These are phyloP conservation scores for Cheirogaleus medius DNA, from an alignment of 2,113 vertebrate genomes.

Conservation along the genomic window DNA sequence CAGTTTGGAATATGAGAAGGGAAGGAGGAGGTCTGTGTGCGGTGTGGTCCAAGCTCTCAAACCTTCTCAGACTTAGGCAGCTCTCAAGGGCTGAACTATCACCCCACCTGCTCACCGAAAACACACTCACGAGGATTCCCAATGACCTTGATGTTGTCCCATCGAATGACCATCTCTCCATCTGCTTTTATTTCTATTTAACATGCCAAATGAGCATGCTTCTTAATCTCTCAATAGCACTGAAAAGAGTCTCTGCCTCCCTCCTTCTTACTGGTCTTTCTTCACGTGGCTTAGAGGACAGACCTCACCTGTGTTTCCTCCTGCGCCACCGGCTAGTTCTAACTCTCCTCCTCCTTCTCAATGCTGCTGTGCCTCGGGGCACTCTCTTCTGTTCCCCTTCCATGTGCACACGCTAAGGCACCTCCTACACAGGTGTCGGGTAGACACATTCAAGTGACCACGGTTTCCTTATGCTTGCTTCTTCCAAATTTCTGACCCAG, in stretches of 20 bases:
- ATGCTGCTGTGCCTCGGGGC: accelerated
- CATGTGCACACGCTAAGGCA: accelerated
- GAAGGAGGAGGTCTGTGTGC: background rate
- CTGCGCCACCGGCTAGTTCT: background rate
- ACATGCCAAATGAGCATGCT: too few relatives aligned
- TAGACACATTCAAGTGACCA: too few relatives aligned
- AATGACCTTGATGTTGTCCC: too few relatives aligned
- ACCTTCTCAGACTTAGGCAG: background rate
- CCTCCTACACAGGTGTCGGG: too few relatives aligned
- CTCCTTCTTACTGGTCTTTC: background rate
- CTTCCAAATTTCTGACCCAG: too few relatives aligned
- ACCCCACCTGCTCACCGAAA: background rate
- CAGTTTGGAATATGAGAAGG: background rate
- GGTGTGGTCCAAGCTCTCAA: background rate
- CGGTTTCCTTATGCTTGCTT: background rate
- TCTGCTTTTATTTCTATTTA: too few relatives aligned
- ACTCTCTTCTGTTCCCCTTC: too few relatives aligned
- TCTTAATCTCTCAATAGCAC: background rate
- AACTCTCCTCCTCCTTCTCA: background rate
- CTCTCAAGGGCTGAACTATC: background rate
- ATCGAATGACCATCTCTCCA: background rate
- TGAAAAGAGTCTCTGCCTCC: background rate
- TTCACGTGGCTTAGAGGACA: background rate
- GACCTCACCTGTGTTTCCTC: background rate
- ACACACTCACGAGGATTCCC: background rate